Percentiles rank a stretch among this genome's conserved stretches.
Evolutionary conservation across 2,113 vertebrate species (phyloP).

Genomic region (Ptilorrhoa leucosticta): DNA sequence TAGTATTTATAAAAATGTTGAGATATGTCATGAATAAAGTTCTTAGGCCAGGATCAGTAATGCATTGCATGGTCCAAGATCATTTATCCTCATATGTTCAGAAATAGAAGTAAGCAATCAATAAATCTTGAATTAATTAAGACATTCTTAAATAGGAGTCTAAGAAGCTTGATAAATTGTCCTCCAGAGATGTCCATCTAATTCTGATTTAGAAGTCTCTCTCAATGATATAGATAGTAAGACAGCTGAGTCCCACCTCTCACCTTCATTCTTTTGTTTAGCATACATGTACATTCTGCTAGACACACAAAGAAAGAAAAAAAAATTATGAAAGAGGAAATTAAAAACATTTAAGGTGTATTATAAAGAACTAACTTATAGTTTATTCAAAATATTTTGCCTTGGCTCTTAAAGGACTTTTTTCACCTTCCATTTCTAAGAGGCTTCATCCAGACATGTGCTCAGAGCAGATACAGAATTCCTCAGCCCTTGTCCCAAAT

Average conservation of each 20-base stretch:
- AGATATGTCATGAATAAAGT: background rate
- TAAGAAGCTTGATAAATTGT: background rate
- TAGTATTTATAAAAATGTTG: background rate
- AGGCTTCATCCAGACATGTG: background rate
- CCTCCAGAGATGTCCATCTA: background rate
- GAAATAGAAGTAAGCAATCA: background rate
- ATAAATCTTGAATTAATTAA: background rate
- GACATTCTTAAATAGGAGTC: background rate
- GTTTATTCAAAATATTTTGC: background rate
- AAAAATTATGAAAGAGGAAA: background rate
- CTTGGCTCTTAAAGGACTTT: background rate
- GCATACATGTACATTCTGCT: too few relatives aligned
- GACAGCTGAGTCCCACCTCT: background rate
- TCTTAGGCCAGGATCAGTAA: background rate
- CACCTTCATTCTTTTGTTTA: background rate
- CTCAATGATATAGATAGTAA: background rate
- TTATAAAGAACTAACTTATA: background rate
- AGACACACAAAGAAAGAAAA: background rate
- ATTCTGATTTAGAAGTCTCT: background rate
- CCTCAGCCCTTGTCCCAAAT: background rate
- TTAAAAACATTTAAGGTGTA: background rate
- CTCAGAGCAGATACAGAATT: background rate
- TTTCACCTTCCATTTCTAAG: background rate
- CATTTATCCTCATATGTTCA: background rate
- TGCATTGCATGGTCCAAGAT: rapidly evolving